A percentile compares a stretch with the other conserved stretches of the same genome.
Evolutionary conservation across 2,113 vertebrate species (phyloP).

Genomic region (Leptobrachium leishanense): DNA sequence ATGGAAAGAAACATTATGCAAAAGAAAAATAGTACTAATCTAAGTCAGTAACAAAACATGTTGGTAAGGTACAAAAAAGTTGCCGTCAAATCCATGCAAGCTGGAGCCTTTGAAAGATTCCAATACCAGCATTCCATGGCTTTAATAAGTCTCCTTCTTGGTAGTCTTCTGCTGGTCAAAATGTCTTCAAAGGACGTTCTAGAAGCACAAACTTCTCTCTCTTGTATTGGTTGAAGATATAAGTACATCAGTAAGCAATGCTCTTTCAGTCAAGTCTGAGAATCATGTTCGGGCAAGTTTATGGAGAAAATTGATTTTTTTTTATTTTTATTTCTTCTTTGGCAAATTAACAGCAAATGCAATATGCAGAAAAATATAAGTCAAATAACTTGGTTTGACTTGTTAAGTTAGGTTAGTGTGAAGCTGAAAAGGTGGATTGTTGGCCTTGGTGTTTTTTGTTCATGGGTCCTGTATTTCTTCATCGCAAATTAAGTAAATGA

Average conservation of each 20-base stretch:
- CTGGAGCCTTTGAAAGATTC: neutral
- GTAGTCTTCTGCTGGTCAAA: neutral
- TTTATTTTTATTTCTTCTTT: constrained; percentile 70
- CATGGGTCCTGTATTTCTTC: constrained; percentile 49
- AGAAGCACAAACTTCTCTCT: constrained; percentile 30
- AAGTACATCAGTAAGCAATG: constrained; percentile 58
- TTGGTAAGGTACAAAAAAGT: constrained; percentile 38
- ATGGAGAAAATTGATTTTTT: constrained; percentile 59
- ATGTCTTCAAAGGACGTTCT: constrained; percentile 8
- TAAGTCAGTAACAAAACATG: constrained; percentile 41
- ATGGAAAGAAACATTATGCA: constrained; percentile 9
- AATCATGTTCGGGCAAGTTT: constrained; percentile 56
- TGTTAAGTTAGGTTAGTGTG: constrained; percentile 51
- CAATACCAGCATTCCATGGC: constrained; percentile 23
- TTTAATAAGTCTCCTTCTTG: constrained; percentile 6
- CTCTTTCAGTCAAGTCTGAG: constrained; percentile 66
- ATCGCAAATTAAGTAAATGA: constrained; percentile 1
- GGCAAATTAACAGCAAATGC: constrained; percentile 79
- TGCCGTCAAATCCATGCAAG: constrained; percentile 38
- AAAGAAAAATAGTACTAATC: constrained; percentile 32
- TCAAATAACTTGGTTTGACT: constrained; percentile 64
- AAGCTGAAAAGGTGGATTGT: constrained; percentile 51
- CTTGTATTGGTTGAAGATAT: constrained; percentile 33
- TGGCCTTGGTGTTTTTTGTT: constrained; percentile 7
- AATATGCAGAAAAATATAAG: constrained; percentile 60